These are phyloP conservation scores for Chaetoderma sp. DNA, from an alignment of 2,888 invertebrate genomes.

Conservation along the genomic window DNA sequence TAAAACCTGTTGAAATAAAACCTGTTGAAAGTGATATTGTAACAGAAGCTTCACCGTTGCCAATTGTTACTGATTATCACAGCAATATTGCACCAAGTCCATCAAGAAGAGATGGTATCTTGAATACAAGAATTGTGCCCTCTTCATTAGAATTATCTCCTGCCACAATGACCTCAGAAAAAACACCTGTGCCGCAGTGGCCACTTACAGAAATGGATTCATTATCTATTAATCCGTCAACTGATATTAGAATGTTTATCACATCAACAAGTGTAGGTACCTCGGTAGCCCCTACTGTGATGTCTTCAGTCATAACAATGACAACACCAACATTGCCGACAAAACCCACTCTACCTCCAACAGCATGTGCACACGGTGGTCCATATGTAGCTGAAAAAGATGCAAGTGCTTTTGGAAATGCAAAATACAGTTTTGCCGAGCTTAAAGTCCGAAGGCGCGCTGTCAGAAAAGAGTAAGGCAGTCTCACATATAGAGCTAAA, in stretches of 20 bases:
- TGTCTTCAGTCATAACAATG: conserved; percentile 25
- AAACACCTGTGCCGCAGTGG: not conserved
- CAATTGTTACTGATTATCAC: no score
- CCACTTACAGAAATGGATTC: no score
- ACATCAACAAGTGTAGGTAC: no score
- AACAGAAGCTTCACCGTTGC: no score
- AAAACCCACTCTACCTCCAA: conserved; percentile 26
- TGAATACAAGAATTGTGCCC: conserved; percentile 2
- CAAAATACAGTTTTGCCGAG: conserved; percentile 79
- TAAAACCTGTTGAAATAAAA: no score
- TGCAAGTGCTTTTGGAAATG: conserved; percentile 90
- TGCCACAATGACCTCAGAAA: not conserved
- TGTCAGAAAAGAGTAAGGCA: conserved; percentile 49
- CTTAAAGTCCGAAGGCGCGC: conserved; percentile 71
- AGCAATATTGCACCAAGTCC: no score
- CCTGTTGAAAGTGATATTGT: no score
- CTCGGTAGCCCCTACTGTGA: conserved; percentile 28
- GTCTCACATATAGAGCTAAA: no score
- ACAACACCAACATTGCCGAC: conserved; percentile 9
- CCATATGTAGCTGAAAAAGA: conserved; percentile 75
- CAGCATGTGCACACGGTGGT: conserved; percentile 42
- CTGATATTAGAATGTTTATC: no score
- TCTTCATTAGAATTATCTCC: not conserved
- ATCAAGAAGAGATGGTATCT: no score
- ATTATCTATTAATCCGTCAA: no score